These are phyloP conservation scores for Blastobasis lacticolella DNA, from an alignment of 2,888 invertebrate genomes.

Conservation along the genomic window DNA sequence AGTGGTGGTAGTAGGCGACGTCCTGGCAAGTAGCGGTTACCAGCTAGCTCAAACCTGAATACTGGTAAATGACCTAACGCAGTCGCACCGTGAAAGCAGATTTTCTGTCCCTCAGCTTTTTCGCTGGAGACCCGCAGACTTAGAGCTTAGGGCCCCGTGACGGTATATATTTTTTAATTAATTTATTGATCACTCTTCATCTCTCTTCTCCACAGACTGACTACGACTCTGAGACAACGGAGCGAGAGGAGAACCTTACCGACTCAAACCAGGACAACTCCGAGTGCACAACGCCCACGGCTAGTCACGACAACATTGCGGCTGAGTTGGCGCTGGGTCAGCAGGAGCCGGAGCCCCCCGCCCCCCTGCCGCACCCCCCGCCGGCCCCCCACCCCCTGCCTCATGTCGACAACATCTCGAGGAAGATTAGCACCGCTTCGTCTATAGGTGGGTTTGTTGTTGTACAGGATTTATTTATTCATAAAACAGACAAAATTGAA, in stretches of 20 bases:
- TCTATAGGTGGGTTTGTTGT: slow-evolving; percentile 42
- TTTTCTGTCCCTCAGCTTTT: too few relatives aligned
- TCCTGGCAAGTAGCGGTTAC: too few relatives aligned
- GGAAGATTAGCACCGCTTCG: slow-evolving; percentile 64
- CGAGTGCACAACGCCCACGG: slow-evolving; percentile 69
- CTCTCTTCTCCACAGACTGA: slow-evolving; percentile 43
- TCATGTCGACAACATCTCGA: slow-evolving; percentile 30
- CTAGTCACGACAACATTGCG: slow-evolving; percentile 63
- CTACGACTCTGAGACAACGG: slow-evolving; percentile 68
- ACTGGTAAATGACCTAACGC: too few relatives aligned
- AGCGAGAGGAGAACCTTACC: slow-evolving; percentile 67
- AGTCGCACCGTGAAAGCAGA: too few relatives aligned
- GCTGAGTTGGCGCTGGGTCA: slow-evolving; percentile 51
- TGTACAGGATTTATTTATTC: too few relatives aligned
- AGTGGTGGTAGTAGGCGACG: too few relatives aligned
- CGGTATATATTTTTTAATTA: too few relatives aligned
- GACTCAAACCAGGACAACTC: slow-evolving; percentile 72
- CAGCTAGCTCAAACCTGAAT: too few relatives aligned
- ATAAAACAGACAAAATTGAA: too few relatives aligned
- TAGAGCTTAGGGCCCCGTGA: too few relatives aligned
- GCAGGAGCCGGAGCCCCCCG: slow-evolving; percentile 11
- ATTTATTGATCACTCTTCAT: too few relatives aligned
- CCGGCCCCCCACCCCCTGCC: slow-evolving; percentile 7
- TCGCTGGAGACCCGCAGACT: too few relatives aligned
- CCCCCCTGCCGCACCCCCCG: slow-evolving; percentile 8